These are phyloP conservation scores for Metopolophium dirhodum DNA, from an alignment of 1,140 invertebrate genomes.

Conservation along the genomic window DNA sequence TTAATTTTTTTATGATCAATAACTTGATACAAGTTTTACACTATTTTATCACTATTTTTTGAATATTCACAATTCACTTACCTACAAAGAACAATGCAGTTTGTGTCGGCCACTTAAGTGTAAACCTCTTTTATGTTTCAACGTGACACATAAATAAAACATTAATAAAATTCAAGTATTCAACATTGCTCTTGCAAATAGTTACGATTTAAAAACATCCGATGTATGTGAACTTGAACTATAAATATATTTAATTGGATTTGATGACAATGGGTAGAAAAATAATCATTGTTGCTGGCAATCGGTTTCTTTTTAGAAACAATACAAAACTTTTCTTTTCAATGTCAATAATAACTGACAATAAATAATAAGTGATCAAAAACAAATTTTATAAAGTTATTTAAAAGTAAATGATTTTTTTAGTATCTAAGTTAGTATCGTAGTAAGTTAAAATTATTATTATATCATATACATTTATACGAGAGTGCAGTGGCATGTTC, in stretches of 20 bases:
- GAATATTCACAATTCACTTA: not conserved
- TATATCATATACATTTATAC: not conserved
- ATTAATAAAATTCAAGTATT: not conserved
- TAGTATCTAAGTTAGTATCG: not conserved
- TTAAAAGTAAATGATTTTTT: not conserved
- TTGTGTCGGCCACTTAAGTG: not conserved
- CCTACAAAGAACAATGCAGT: not conserved
- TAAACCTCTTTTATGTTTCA: conserved; percentile 3
- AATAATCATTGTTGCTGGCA: not conserved
- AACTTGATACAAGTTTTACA: not conserved
- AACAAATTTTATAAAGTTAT: not conserved
- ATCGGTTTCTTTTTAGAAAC: not conserved
- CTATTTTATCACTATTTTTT: not conserved
- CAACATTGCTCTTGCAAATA: not conserved
- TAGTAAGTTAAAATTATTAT: not conserved
- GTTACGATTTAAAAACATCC: not conserved
- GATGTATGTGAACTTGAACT: not conserved
- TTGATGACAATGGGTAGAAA: not conserved
- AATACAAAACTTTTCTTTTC: not conserved
- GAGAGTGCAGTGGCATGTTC: not conserved
- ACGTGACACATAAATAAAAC: conserved; percentile 13
- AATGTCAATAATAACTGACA: not conserved
- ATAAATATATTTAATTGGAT: conserved; percentile 29
- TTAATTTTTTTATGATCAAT: not conserved
- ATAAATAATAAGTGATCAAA: not conserved